Conservation (phyloP, 1,140 invertebrate genomes). For the Pseudachorutes palmiensis region DNA sequence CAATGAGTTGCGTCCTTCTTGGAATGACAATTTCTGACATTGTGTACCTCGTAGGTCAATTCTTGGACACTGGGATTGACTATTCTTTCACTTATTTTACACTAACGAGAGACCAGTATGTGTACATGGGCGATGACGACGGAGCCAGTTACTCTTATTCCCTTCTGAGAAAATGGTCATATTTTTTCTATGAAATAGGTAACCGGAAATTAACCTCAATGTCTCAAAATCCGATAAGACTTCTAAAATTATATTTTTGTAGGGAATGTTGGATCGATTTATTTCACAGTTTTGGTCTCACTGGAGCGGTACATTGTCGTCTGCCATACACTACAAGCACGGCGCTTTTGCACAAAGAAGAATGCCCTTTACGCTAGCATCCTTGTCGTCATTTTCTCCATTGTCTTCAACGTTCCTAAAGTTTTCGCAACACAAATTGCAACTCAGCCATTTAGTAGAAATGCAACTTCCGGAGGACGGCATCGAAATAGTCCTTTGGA, state of each 20-base stretch:
- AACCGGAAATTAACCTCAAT: background rate
- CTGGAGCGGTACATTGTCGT: conserved; percentile 3
- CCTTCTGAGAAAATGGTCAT: background rate
- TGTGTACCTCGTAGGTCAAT: conserved; percentile 42
- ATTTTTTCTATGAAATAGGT: background rate
- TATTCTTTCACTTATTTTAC: background rate
- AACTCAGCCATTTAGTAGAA: background rate
- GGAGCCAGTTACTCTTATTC: background rate
- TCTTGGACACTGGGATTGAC: background rate
- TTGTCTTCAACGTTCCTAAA: background rate
- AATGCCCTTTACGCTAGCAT: background rate
- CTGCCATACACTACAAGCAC: background rate
- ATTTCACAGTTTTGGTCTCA: background rate
- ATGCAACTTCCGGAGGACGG: background rate
- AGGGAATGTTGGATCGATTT: conserved; percentile 1
- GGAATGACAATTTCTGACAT: conserved; percentile 84
- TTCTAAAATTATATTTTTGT: background rate
- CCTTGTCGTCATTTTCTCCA: background rate
- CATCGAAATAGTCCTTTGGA: background rate
- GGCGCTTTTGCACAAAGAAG: background rate
- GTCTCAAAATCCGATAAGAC: too few relatives aligned
- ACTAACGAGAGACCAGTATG: background rate
- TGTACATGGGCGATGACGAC: background rate
- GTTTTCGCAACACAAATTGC: background rate
- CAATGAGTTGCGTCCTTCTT: conserved; percentile 82